Conservation (phyloP, 2,113 vertebrate species). For the Ailurus styani region DNA sequence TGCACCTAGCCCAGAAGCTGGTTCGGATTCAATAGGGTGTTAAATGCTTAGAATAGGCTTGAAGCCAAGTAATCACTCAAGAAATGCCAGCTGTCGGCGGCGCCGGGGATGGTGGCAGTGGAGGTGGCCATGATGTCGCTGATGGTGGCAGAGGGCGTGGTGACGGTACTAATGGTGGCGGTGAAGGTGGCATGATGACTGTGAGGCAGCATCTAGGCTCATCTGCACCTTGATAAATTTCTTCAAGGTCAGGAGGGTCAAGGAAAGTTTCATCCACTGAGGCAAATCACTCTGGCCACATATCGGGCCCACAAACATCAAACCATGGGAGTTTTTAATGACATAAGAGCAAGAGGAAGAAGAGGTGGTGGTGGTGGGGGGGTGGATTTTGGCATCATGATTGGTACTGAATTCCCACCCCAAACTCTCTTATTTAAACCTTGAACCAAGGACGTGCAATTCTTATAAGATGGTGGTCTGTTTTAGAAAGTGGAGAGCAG, state of each 20-base stretch:
- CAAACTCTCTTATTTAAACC: not conserved
- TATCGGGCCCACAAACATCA: not conserved
- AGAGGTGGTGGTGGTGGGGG: rapidly evolving
- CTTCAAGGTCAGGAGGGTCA: not conserved
- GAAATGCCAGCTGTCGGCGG: no score
- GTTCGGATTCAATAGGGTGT: not conserved
- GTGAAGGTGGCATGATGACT: not conserved
- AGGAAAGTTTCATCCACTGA: not conserved
- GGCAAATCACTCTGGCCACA: not conserved
- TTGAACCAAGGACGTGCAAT: conserved; percentile 19
- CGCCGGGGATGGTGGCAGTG: rapidly evolving
- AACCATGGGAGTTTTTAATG: not conserved
- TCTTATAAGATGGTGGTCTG: not conserved
- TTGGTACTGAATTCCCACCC: not conserved
- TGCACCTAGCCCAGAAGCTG: not conserved
- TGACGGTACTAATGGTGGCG: not conserved
- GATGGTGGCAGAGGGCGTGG: not conserved
- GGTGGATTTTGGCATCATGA: not conserved
- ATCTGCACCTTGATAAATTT: not conserved
- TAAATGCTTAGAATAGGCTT: not conserved
- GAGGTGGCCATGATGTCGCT: not conserved
- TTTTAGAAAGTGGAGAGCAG: not conserved
- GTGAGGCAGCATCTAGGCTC: not conserved
- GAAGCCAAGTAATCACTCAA: not conserved
- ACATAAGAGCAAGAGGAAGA: not conserved